Base-by-base conservation (phyloP, 2,797 vertebrate genomes). In the Danio tinwini region DNA sequence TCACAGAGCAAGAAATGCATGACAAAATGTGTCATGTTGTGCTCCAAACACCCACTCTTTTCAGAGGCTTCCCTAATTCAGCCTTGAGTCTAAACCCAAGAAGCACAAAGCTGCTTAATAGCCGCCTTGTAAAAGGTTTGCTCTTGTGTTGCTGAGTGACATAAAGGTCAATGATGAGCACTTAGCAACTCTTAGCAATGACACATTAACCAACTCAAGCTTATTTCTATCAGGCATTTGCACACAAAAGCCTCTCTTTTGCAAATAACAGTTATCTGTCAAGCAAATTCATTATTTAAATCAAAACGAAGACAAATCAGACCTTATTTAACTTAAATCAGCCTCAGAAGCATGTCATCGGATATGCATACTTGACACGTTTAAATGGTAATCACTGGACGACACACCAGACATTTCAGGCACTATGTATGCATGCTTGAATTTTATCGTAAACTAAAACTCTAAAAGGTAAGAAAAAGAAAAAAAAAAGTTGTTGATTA, bases 111-210 rank as follows among this genome's bases (percentile, higher is more conserved):
- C 1, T 0, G 13, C 47, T 29, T 53, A 52, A 10, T 16, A 52
- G n/a, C 73, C 53, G 73, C 59, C 59, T 52, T 21, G n/a, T 42
- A 63, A 50, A 52, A 40, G 45, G 8, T 75, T 40, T 5, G 17
- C 73, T 53, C 5, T 29, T 3, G 1, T 50, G 50, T 53, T 55
- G 37, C 59, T 8, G 59, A 65, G 16, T 68, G 50, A 67, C 74
- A 56, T 58, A 58, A 77, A 77, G 52, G 74, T 68, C 74, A 68
- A 45, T 13, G 63, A 56, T 55, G 14, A 77, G n/a, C 14, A 68
- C 53, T 68, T 76, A 42, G 16, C 58, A 50, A 29, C 58, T 39
- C 61, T 55, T 39, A 68, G 37, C n/a, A 70, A 40, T 19, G 50
- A 40, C 68, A 53, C 68, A 55, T 8, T 53, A 13, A 53, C 49